Evolutionary conservation across 2,113 vertebrate genomes (phyloP), one percentile per base, ranked within the genome.

Genomic region (Paedocypris sp.): DNA sequence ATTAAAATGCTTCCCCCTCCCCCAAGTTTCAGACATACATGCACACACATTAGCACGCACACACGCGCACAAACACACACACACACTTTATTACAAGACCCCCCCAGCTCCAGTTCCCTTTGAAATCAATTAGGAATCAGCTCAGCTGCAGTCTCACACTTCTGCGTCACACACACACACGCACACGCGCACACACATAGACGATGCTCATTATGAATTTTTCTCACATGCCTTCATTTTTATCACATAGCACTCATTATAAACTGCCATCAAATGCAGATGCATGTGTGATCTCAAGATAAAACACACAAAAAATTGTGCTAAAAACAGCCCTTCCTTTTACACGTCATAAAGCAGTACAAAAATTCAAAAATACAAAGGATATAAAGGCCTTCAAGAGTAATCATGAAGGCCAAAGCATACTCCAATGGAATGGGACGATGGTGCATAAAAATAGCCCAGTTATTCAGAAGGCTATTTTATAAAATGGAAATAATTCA

Each of bases 101-200:
- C 78, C n/a, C 77, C 70, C 69, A 63, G 70, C 76, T 54, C 75
- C 70, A 69, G 77, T 80, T 83, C 84, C 82, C 81, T 83, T 78
- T 84, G 81, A 86, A 85, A 86, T 86, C 84, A 86, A 86, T 86
- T 85, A 86, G 72, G 78, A 77, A 73, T 78, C 73, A 59, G 77
- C 78, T 82, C 67, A 75, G 79, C 75, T 76, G 76, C 79, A 77
- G 73, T 74, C 75, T 67, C 64, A 66, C 62, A 73, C 76, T 73
- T 46, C 29, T 32, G 49, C 48, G 26, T 50, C 35, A 73, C 64
- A 64, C 62, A 67, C 43, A 58, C 16, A 58, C 35, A 64, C 19
- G 15, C 38, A 71, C 42, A 54, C 56, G 42, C 63, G 58, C 72
- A 74, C 39, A 71, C 42, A 54, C 56, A 41, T 66, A 62, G 68